Evolutionary conservation across 2,888 invertebrate species (phyloP).

Genomic region (Cephus sareptanus): DNA sequence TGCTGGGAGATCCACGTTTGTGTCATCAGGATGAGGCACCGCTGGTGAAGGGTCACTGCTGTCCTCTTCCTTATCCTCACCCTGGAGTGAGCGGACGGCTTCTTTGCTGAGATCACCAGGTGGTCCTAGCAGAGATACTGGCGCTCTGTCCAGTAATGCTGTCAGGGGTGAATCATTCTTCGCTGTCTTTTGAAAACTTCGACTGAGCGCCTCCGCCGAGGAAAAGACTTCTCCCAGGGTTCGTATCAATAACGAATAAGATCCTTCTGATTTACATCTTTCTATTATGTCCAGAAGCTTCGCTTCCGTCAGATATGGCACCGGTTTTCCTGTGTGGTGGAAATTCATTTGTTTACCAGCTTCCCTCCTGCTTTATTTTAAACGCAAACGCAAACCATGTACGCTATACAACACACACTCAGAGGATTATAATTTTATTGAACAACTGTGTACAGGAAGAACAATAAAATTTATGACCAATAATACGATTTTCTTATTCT

Average conservation of each 20-base stretch:
- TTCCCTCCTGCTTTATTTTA: background rate
- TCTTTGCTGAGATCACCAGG: conserved; percentile 75
- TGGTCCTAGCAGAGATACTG: conserved; percentile 63
- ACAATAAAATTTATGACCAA: background rate
- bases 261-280: conserved; percentile 76
- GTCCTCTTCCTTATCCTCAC: conserved; percentile 91
- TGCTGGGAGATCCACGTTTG: conserved; percentile 76
- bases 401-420: conserved; percentile 1
- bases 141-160: conserved; percentile 69
- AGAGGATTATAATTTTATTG: conserved; percentile 2
- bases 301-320: conserved; percentile 78
- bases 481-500: background rate
- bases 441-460: background rate
- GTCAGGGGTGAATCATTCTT: conserved; percentile 67
- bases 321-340: conserved; percentile 58
- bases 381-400: background rate
- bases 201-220: conserved; percentile 75
- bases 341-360: conserved; percentile 16
- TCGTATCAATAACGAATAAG: conserved; percentile 79
- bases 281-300: conserved; percentile 80
- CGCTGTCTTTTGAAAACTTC: conserved; percentile 75
- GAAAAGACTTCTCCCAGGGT: conserved; percentile 83
- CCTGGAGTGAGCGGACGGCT: conserved; percentile 77
- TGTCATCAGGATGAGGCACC: conserved; percentile 60
- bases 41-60: conserved; percentile 69